phyloP scores from a whole-genome alignment of 2,113 vertebrate genomes.

The Neogobius melanostomus region DNA sequence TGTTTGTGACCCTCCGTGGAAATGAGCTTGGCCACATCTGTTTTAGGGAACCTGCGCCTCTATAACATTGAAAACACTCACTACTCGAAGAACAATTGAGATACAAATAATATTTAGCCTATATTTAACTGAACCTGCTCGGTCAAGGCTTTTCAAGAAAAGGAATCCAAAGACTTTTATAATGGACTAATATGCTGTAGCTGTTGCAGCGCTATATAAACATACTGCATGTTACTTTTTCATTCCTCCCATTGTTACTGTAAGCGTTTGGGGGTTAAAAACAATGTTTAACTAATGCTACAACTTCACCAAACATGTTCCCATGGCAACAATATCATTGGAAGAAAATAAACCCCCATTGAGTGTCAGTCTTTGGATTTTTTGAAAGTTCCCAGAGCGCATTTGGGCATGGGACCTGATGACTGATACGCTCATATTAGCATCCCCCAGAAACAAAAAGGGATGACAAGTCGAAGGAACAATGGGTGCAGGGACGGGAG shows the following conservation, averaged over 20 bases:
- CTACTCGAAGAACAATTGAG: too few relatives aligned
- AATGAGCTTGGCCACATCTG: too few relatives aligned
- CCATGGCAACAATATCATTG: conserved; percentile 78
- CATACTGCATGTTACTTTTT: neutral
- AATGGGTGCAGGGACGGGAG: conserved; percentile 52
- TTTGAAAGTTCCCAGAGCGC: conserved; percentile 60
- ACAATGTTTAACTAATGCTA: conserved; percentile 63
- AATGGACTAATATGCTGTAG: neutral
- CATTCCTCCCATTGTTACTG: conserved; percentile 33
- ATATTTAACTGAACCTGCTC: neutral
- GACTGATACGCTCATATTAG: conserved; percentile 59
- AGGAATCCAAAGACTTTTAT: neutral
- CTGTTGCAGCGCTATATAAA: neutral
- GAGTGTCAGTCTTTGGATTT: conserved; percentile 64
- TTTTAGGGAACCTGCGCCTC: too few relatives aligned
- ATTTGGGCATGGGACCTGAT: conserved; percentile 56
- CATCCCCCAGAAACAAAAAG: conserved; percentile 50
- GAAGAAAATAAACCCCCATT: conserved; percentile 55
- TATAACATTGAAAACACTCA: too few relatives aligned
- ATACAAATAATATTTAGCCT: neutral
- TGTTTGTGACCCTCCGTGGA: too few relatives aligned
- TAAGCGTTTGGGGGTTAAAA: conserved; percentile 57
- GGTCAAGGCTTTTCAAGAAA: neutral
- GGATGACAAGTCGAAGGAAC: conserved; percentile 47
- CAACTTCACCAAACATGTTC: conserved; percentile 77